Base-by-base conservation (phyloP, 1,140 invertebrate species). In the Pogonognathellus flavescens region DNA sequence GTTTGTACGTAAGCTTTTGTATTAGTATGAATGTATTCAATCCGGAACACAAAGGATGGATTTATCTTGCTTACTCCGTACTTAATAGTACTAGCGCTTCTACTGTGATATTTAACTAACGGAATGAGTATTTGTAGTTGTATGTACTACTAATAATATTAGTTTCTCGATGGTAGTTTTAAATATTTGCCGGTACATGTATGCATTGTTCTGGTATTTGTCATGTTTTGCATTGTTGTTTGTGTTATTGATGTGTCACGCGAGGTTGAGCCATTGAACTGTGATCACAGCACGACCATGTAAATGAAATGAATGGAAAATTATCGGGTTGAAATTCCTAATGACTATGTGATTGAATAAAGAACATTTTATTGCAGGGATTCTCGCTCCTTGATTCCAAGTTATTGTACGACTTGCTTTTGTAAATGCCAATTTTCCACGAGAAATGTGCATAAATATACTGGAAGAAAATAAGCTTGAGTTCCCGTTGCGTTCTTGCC, bases 321-420 rank as follows among this genome's bases (percentile, higher is more conserved):
- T 76, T 76, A 76, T 76, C 70, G 70, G 70, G 70, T 76, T 76
- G 70, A 76, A 76, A 76, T 76, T 41, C 31, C 70, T 76, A 76
- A 76, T 76, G 70, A 76, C 70, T 76, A 50, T 49, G 70, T 76
- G 70, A 76, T 76, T 76, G 70, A 76, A 76, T 50, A 76, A 14
- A 76, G 70, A 76, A 76, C 70, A 76, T 76, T 76, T 76, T 76
- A 76, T 76, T 76, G 16, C 16, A 49, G 41, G 70, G 70, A 76
- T 76, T 76, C 70, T 25, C 41, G 70, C 31, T 76, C 25, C 31
- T 76, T 76, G 70, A 76, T 76, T 76, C 70, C 70, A n/a, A 76
- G 70, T 76, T 76, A 76, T 76, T 76, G 70, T 76, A 50, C 41
- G 41, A 16, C 41, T 76, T 18, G 22, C 70, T 31, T 41, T n/a